Conservation (phyloP, 2,888 invertebrate genomes). For the Helleia helle region DNA sequence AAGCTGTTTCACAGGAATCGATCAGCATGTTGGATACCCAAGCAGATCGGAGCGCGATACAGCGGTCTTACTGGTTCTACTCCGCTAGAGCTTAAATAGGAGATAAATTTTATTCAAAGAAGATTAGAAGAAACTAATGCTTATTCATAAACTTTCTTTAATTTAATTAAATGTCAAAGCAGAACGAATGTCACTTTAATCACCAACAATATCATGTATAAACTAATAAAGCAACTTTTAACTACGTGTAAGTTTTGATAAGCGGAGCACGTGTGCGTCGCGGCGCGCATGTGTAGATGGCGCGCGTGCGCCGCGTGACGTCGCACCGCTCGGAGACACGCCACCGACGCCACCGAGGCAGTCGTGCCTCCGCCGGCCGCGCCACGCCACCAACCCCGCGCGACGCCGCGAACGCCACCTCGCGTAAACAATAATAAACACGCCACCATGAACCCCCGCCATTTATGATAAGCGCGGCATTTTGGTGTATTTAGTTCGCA, state of each 20-base stretch:
- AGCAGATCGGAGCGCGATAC: too few relatives aligned
- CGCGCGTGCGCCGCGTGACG: constrained; percentile 22
- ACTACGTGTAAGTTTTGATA: constrained; percentile 26
- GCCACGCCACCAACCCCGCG: constrained; percentile 24
- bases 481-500: constrained; percentile 50
- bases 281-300: constrained; percentile 24
- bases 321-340: constrained; percentile 24
- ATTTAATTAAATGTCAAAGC: constrained; percentile 1
- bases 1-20: too few relatives aligned
- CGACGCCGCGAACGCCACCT: constrained; percentile 27
- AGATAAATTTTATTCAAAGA: too few relatives aligned
- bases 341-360: constrained; percentile 22
- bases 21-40: too few relatives aligned
- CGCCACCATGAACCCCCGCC: constrained; percentile 42
- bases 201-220: constrained; percentile 20
- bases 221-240: constrained; percentile 30
- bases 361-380: constrained; percentile 30
- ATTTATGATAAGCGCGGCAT: constrained; percentile 43
- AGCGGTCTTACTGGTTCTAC: too few relatives aligned
- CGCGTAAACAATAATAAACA: constrained; percentile 56
- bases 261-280: constrained; percentile 28
- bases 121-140: too few relatives aligned
- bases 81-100: too few relatives aligned
- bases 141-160: too few relatives aligned
- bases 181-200: constrained; percentile 15